Evolutionary conservation across 2,113 vertebrate species (phyloP), one percentile per base, ranked within the genome.

Genomic region (Siniperca chuatsi): DNA sequence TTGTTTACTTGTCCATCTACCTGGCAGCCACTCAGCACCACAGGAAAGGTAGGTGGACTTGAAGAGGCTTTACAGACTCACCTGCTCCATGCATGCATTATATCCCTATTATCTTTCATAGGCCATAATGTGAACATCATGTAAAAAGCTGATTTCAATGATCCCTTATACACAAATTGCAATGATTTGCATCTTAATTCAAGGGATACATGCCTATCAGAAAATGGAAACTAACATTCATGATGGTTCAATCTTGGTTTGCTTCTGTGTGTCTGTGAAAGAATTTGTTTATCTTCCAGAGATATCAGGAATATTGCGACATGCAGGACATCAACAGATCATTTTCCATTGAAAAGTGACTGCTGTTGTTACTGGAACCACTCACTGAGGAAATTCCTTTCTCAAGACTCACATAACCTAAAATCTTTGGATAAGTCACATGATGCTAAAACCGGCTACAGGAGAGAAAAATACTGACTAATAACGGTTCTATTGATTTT

Each of bases 31-130:
- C 88, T 68, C 93, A 86, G 79, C 92, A 91, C 77, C 89, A 89
- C 81, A 91, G 93, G 69, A 95, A 54, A 95, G 94, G 95, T 95
- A 95, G 78, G 92, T 73, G 58, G 21, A 58, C 57, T 25, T 8
- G 7, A 40, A 21, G 21, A 55, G 54, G 54, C 40, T 40, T 8
- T n/a, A 4, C 52, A 25, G 33, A 48, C 40, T 46, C 12, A 62
- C 55, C 64, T 12, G 40, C 62, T 68, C n/a, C 46, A 48, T n/a
- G 18, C 21, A 40, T 1, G 8, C 40, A 18, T 50, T 35, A 61
- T 16, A 33, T 21, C 46, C 52, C 5, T 9, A 4, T 62, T 35
- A 35, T 46, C 8, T 23, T 8, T 52, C 37, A 58, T 1, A 44
- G 13, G 23, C 46, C 71, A 35, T 15, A 1, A 1, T 16, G 54